Conservation (phyloP, 2,113 vertebrate species). For the Rhabdomys dilectus region DNA sequence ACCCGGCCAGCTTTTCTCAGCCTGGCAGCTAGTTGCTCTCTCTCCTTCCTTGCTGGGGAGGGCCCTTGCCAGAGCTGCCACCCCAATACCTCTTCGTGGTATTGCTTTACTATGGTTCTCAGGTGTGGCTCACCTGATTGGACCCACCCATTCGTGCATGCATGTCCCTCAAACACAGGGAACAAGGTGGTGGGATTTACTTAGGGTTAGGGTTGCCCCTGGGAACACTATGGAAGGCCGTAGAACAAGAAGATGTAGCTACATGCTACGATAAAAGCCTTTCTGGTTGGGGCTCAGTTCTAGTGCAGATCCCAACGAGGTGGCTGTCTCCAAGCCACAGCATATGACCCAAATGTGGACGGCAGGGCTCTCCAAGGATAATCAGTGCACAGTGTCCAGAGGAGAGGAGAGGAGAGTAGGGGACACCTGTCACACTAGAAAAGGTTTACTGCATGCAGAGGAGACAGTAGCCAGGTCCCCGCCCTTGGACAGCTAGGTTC, state of each 20-base stretch:
- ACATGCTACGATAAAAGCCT: neutral
- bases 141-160: neutral
- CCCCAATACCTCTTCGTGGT: neutral
- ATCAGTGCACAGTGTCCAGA: neutral
- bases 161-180: no score
- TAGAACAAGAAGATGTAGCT: neutral
- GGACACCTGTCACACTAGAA: neutral
- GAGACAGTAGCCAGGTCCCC: neutral
- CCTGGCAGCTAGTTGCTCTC: accelerated
- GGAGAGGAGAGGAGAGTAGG: neutral
- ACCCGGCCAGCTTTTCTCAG: neutral
- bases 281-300: neutral
- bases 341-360: neutral
- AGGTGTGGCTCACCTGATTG: neutral
- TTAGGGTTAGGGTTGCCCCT: neutral
- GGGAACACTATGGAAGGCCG: neutral
- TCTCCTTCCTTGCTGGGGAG: accelerated
- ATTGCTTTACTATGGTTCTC: neutral
- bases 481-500: no score
- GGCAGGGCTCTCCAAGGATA: neutral
- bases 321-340: neutral
- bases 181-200: neutral
- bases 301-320: neutral
- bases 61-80: no score
- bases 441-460: neutral